phyloP scores from a whole-genome alignment of 2,888 invertebrate species.

The Odontocolon sp. region DNA sequence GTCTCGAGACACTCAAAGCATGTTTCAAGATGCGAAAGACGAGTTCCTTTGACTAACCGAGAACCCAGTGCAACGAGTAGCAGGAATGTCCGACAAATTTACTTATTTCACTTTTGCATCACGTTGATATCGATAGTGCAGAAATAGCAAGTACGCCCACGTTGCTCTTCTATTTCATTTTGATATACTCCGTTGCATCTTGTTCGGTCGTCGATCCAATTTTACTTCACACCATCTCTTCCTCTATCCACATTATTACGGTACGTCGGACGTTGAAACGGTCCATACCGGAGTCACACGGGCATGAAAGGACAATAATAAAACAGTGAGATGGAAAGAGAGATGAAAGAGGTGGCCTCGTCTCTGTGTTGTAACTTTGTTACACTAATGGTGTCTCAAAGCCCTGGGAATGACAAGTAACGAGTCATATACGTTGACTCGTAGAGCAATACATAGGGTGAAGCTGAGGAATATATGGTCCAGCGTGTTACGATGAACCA shows the following conservation, averaged over 20 bases:
- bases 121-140: neutral
- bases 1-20: slow-evolving; percentile 28
- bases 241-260: neutral
- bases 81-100: neutral
- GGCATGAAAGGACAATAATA: slow-evolving; percentile 37
- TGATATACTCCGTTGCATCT: neutral
- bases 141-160: neutral
- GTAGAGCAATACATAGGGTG: neutral
- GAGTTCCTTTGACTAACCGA: slow-evolving; percentile 37
- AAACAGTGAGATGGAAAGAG: slow-evolving; percentile 12
- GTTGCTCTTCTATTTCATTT: neutral
- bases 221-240: slow-evolving; percentile 7
- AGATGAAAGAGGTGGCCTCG: slow-evolving; percentile 8
- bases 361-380: slow-evolving; percentile 42
- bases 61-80: neutral
- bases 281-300: slow-evolving; percentile 12
- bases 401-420: too few species aligned
- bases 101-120: neutral
- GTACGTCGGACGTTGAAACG: neutral
- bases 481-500: too few species aligned
- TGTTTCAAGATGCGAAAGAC: slow-evolving; percentile 23
- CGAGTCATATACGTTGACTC: slow-evolving; percentile 36
- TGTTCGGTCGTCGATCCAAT: slow-evolving; percentile 32
- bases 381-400: slow-evolving; percentile 55
- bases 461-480: neutral